phyloP scores from a whole-genome alignment of 2,888 invertebrate genomes.

The Unio pictorum region DNA sequence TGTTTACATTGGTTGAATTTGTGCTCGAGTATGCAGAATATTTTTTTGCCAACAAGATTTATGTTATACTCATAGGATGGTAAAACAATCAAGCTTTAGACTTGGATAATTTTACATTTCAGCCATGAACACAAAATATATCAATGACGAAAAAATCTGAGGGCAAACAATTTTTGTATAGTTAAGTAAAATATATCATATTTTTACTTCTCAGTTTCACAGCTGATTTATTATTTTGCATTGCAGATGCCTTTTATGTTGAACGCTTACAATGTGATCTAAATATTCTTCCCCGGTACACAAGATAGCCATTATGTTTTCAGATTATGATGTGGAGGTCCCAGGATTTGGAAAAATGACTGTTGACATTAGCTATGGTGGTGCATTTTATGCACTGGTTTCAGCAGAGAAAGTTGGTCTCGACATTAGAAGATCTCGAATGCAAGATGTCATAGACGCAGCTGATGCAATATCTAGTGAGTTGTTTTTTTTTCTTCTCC shows the following conservation, averaged over 20 bases:
- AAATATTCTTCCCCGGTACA: too few species aligned
- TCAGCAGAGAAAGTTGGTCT: conserved; percentile 52
- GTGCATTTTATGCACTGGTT: conserved; percentile 70
- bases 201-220: too few species aligned
- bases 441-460: conserved; percentile 38
- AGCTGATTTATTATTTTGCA: too few species aligned
- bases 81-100: too few species aligned
- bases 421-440: conserved; percentile 41
- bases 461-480: conserved; percentile 23
- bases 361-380: conserved; percentile 70
- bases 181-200: not conserved
- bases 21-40: too few species aligned
- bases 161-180: not conserved
- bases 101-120: too few species aligned
- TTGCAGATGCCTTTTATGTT: too few species aligned
- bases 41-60: too few species aligned
- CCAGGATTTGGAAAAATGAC: conserved; percentile 42
- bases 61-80: too few species aligned
- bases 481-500: not conserved
- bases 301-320: conserved; percentile 2
- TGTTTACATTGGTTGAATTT: too few species aligned
- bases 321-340: conserved; percentile 48
- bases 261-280: too few species aligned
- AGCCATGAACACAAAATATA: not conserved
- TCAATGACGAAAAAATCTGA: not conserved